Base-by-base conservation (phyloP, 2,797 vertebrate species). In the Anas capensis region DNA sequence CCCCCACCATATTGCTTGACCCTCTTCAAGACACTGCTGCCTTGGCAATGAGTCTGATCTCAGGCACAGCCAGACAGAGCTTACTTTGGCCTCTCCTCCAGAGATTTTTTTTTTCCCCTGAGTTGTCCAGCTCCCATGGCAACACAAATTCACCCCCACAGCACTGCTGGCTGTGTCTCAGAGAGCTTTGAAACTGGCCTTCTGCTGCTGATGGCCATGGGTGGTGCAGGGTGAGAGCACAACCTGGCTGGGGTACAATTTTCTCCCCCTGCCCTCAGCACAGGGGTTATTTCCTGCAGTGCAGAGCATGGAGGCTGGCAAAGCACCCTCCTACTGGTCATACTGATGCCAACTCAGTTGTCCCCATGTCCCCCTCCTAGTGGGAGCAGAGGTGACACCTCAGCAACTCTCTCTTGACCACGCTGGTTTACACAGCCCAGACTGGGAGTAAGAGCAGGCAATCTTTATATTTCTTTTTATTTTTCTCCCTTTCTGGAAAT, bases 251-350 rank as follows among this genome's bases (percentile, higher is more conserved):
- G 36, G 42, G 69, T 58, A 27, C 0, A 3, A 29, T 21, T 40
- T 71, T 48, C 14, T 61, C 23, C 49, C 18, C 46, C 75, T 20
- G 65, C 73, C 73, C 23, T 44, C 33, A 36, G n/a, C 48, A 54
- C 40, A 65, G 6, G 10, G 6, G 34, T 15, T 2, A 16, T 82
- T 75, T 75, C 6, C 19, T 48, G 21, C 8, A 8, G 34, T 31
- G 36, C 51, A n/a, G 61, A 46, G 36, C n/a, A 57, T 26, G 12
- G 14, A 78, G 33, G 14, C 4, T 51, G 71, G 56, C 14, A 12
- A 2, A 10, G 14, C 12, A 46, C 10, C 12, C 26, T 61, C 8
- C 71, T 0, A 23, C 29, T 82, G 44, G 51, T 61, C 1, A 0
- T 44, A 13, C 23, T 46, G 15, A 18, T 19, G 40, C 46, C 51